Conservation (phyloP, 2,888 invertebrate species). For the Notocelia uddmanniana region DNA sequence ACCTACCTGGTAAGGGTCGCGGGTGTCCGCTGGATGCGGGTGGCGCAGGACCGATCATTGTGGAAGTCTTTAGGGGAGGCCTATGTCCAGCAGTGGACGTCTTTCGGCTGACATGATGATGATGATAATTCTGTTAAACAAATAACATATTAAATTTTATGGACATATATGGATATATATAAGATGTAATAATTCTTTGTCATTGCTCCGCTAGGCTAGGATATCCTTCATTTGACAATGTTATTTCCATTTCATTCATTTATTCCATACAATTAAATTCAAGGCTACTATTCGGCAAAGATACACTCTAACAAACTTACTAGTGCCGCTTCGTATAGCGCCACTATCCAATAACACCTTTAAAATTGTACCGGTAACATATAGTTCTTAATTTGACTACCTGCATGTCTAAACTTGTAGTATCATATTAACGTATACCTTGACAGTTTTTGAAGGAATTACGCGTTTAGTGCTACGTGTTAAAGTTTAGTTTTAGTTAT, state of each 20-base stretch:
- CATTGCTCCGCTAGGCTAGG: not conserved
- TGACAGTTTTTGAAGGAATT: constrained; percentile 6
- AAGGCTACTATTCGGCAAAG: constrained; percentile 23
- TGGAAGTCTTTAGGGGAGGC: no score
- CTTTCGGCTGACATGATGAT: no score
- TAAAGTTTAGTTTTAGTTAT: constrained; percentile 12
- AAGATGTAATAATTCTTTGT: no score
- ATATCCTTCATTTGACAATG: constrained; percentile 17
- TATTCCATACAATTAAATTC: constrained; percentile 27
- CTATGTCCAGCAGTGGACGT: no score
- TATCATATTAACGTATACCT: constrained; percentile 16
- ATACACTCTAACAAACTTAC: constrained; percentile 6
- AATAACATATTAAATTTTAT: no score
- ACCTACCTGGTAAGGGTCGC: no score
- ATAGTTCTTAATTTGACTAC: constrained; percentile 18
- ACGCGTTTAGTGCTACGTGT: not conserved
- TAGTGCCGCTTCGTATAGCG: not conserved
- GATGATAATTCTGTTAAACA: no score
- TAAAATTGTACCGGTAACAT: not conserved
- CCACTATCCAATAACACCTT: not conserved
- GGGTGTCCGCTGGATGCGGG: no score
- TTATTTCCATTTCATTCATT: constrained; percentile 28
- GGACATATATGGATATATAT: no score
- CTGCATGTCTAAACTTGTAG: constrained; percentile 18
- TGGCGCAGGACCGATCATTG: no score